phyloP scores from a whole-genome alignment of 2,797 vertebrate genomes.

The Lagocephalus sceleratus region DNA sequence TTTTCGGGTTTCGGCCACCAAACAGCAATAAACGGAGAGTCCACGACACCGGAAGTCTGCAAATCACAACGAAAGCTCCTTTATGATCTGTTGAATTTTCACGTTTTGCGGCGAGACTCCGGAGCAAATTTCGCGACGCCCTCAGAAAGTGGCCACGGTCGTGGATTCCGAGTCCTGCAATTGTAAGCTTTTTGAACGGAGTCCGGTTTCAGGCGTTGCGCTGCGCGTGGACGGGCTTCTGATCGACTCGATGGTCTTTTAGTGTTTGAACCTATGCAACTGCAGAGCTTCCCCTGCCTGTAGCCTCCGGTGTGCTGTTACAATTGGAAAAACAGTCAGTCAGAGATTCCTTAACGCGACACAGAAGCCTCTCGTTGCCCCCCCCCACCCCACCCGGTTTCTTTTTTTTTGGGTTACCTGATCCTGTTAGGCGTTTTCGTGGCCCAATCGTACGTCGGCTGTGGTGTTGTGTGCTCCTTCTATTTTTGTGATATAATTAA shows the following conservation, averaged over 20 bases:
- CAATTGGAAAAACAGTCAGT: constrained; percentile 50
- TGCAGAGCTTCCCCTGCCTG: constrained; percentile 56
- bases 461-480: constrained; percentile 78
- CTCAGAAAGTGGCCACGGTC: neutral
- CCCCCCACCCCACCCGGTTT: constrained; percentile 33
- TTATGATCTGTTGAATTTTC: neutral
- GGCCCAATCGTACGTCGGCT: constrained; percentile 69
- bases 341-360: constrained; percentile 53
- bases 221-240: constrained; percentile 34
- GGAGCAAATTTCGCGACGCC: neutral
- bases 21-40: no score
- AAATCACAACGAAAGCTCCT: no score
- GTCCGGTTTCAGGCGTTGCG: constrained; percentile 1
- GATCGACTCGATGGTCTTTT: constrained; percentile 37
- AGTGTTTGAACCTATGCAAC: constrained; percentile 77
- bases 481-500: constrained; percentile 82
- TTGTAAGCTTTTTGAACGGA: constrained; percentile 9
- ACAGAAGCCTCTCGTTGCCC: constrained; percentile 50
- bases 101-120: constrained; percentile 13
- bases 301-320: constrained; percentile 58
- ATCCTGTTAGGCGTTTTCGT: constrained; percentile 66
- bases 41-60: no score
- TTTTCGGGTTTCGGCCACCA: no score
- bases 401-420: constrained; percentile 61
- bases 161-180: neutral